Evolutionary conservation across 2,113 vertebrate genomes (phyloP).

Genomic region (Capreolus pygargus): DNA sequence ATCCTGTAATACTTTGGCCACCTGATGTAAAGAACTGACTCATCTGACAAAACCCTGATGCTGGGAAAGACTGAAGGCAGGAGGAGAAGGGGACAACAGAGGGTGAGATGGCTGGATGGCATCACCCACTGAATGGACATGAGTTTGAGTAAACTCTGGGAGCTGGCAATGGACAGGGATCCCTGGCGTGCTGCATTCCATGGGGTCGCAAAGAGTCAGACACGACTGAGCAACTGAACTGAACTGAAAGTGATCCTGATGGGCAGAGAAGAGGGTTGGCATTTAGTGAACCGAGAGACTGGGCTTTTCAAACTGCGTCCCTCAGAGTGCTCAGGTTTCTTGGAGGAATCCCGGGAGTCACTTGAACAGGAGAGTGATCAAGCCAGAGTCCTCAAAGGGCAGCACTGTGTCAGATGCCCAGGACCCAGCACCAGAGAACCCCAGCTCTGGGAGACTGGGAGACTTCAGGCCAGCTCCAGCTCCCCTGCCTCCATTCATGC

Average conservation of each 20-base stretch:
- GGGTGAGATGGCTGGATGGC: neutral
- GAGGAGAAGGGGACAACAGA: neutral
- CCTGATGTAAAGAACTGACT: neutral
- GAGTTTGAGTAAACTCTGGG: neutral
- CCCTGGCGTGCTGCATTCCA: neutral
- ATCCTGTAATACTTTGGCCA: neutral
- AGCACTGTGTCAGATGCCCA: neutral
- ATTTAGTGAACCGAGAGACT: neutral
- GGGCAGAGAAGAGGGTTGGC: neutral
- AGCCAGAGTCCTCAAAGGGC: neutral
- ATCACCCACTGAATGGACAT: neutral
- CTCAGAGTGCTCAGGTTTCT: neutral
- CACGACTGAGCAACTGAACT: neutral
- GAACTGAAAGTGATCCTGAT: neutral
- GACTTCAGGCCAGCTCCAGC: neutral
- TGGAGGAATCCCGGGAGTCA: neutral
- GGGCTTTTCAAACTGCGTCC: neutral
- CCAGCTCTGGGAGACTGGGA: neutral
- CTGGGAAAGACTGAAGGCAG: neutral
- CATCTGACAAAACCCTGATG: neutral
- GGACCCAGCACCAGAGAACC: neutral
- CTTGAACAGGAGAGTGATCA: neutral
- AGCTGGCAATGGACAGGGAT: neutral
- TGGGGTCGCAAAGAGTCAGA: neutral
- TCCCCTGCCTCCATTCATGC: fast-evolving